Conservation (phyloP, 2,113 vertebrate genomes). For the Cyprinodon tularosa region DNA sequence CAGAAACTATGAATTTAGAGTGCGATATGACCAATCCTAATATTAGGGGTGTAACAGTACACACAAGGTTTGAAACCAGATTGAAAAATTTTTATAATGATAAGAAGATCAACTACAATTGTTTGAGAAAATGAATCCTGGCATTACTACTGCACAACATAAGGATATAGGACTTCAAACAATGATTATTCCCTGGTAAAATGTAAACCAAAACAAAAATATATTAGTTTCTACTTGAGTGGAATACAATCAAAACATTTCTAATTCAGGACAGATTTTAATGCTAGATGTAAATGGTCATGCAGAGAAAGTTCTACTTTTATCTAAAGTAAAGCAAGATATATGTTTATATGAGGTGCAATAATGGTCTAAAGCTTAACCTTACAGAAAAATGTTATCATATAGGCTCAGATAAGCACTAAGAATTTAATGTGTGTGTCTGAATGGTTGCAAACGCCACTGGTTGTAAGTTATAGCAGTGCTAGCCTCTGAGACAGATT, state of each 20-base stretch:
- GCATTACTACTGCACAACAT: background rate
- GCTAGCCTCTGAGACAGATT: background rate
- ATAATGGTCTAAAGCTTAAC: too few relatives aligned
- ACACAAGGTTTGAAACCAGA: background rate
- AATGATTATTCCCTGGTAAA: background rate
- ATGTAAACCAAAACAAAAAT: background rate
- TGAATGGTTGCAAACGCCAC: too few relatives aligned
- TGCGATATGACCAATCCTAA: slow-evolving; percentile 15
- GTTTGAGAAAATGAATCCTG: background rate
- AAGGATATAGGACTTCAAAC: background rate
- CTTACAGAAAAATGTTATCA: background rate
- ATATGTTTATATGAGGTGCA: background rate
- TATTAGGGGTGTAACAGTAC: slow-evolving; percentile 27
- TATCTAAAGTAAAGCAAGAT: background rate
- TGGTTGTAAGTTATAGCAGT: background rate
- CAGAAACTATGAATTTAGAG: slow-evolving; percentile 30
- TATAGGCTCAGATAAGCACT: too few relatives aligned
- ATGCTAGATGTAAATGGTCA: background rate
- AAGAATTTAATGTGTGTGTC: too few relatives aligned
- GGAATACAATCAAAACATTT: background rate
- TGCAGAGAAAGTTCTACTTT: background rate
- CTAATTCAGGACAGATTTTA: background rate
- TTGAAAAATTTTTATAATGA: too few relatives aligned
- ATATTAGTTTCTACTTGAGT: background rate
- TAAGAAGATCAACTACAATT: too few relatives aligned